Conservation (phyloP, 1,140 invertebrate species). For the Aphis gossypii region DNA sequence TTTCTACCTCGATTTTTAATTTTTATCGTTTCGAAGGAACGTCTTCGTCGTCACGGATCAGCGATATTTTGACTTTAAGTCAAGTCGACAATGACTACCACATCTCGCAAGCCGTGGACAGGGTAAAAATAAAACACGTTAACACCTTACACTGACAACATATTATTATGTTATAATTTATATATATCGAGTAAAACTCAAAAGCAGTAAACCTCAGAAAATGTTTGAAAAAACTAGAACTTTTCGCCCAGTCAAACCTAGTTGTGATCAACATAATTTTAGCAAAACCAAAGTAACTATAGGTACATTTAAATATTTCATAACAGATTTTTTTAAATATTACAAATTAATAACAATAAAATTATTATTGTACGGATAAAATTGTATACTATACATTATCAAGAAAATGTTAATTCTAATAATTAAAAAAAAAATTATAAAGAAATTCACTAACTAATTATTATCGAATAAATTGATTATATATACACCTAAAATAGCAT, state of each 20-base stretch:
- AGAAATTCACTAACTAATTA: not conserved
- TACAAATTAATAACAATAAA: not conserved
- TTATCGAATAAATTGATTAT: not conserved
- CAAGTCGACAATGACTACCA: not conserved
- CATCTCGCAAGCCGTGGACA: not conserved
- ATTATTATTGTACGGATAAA: not conserved
- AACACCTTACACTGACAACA: not conserved
- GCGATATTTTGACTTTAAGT: not conserved
- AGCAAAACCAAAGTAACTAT: too few relatives aligned
- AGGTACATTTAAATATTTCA: too few relatives aligned
- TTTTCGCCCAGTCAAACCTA: not conserved
- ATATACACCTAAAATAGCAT: not conserved
- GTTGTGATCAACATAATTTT: not conserved
- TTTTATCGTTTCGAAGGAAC: too few relatives aligned
- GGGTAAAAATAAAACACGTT: not conserved
- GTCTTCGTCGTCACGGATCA: not conserved
- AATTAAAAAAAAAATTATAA: not conserved
- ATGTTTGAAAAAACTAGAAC: not conserved
- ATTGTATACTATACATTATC: not conserved
- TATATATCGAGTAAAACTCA: not conserved
- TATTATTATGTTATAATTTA: not conserved
- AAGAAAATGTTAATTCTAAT: not conserved
- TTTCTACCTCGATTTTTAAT: not conserved
- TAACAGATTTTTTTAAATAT: not conserved
- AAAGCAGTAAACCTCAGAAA: not conserved